Conservation (phyloP, 2,888 invertebrate species). For the Allacma fusca region DNA sequence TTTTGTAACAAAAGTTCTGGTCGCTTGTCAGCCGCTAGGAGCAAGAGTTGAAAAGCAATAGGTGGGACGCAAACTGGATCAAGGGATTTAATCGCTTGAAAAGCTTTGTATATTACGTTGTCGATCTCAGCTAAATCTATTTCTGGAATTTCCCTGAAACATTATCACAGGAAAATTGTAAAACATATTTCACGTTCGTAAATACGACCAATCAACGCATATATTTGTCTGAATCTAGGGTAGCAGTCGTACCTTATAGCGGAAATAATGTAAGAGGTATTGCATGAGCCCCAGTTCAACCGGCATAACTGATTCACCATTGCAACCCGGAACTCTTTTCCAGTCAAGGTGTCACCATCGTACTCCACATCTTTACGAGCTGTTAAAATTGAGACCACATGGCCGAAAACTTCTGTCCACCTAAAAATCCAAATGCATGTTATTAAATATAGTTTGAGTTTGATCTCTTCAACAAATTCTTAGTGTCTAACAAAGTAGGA, state of each 20-base stretch:
- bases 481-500: slow-evolving; percentile 24
- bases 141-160: slow-evolving; percentile 53
- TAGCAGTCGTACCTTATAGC: slow-evolving; percentile 54
- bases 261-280: slow-evolving; percentile 51
- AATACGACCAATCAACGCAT: too few species aligned
- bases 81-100: slow-evolving; percentile 29
- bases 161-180: background rate
- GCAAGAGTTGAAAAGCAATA: slow-evolving; percentile 51
- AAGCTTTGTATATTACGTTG: slow-evolving; percentile 40
- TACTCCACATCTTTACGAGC: slow-evolving; percentile 49
- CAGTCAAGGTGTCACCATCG: slow-evolving; percentile 49
- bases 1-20: slow-evolving; percentile 41
- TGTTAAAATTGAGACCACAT: slow-evolving; percentile 46
- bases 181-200: too few species aligned
- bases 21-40: slow-evolving; percentile 43
- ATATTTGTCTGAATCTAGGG: too few species aligned
- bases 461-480: too few species aligned
- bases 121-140: slow-evolving; percentile 46
- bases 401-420: slow-evolving; percentile 59
- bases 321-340: slow-evolving; percentile 44
- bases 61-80: slow-evolving; percentile 51
- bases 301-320: slow-evolving; percentile 51
- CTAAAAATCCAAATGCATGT: slow-evolving; percentile 48
- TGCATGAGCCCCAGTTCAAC: slow-evolving; percentile 51
- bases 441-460: too few species aligned